These are phyloP conservation scores for Cybosia mesomella DNA, from an alignment of 2,888 invertebrate species.

Conservation along the genomic window DNA sequence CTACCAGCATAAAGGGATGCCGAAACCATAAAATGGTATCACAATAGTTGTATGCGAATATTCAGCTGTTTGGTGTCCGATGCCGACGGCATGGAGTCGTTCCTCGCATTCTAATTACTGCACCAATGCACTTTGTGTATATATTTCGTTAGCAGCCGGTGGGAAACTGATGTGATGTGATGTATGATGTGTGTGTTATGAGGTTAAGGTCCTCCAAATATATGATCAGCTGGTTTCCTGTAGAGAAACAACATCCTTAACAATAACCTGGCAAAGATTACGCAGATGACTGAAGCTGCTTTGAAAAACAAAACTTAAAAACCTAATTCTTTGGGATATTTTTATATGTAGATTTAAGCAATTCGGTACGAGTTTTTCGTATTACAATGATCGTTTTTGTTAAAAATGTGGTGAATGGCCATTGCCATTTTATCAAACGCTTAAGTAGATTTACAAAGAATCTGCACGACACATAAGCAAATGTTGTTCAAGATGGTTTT, in stretches of 20 bases:
- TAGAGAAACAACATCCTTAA: conserved; percentile 22
- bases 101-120: conserved; percentile 80
- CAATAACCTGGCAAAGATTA: conserved; percentile 16
- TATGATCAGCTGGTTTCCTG: conserved; percentile 49
- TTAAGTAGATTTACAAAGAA: no score
- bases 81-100: conserved; percentile 74
- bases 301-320: background rate
- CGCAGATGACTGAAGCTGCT: conserved; percentile 3
- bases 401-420: no score
- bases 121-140: conserved; percentile 70
- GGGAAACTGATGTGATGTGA: conserved; percentile 71
- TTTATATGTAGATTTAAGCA: background rate
- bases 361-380: no score
- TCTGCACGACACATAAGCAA: background rate
- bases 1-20: conserved; percentile 79
- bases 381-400: no score
- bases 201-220: conserved; percentile 59
- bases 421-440: no score
- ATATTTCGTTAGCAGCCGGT: conserved; percentile 62
- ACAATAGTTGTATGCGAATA: conserved; percentile 86
- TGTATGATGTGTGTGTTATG: no score
- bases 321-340: background rate
- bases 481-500: background rate
- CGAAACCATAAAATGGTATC: conserved; percentile 85
- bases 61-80: conserved; percentile 77